These are phyloP conservation scores for Deilephila porcellus DNA, from an alignment of 2,888 invertebrate genomes.

Conservation along the genomic window DNA sequence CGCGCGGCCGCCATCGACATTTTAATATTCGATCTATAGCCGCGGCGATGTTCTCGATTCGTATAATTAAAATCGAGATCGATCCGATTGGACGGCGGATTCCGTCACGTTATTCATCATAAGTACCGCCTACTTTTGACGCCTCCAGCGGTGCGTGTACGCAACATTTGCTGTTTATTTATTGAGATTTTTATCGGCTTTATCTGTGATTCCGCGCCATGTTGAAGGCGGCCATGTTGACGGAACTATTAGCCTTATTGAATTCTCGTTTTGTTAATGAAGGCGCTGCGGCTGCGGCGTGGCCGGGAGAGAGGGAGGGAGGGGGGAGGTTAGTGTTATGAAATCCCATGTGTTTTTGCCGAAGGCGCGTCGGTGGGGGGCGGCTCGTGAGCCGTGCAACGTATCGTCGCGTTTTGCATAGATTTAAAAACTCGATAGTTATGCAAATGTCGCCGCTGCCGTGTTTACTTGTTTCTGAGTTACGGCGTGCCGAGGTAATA, in stretches of 20 bases:
- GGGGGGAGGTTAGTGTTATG: conserved; percentile 64
- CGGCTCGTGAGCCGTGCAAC: conserved; percentile 74
- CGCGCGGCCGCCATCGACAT: conserved; percentile 75
- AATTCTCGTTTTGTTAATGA: conserved; percentile 68
- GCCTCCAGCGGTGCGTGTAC: conserved; percentile 81
- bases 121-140: conserved; percentile 81
- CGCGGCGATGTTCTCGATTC: conserved; percentile 79
- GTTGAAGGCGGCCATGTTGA: conserved; percentile 61
- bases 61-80: conserved; percentile 83
- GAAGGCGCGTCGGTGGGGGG: conserved; percentile 58
- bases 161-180: conserved; percentile 72
- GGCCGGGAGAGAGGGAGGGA: conserved; percentile 47
- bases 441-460: conserved; percentile 78
- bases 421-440: conserved; percentile 84
- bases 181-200: conserved; percentile 61
- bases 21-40: conserved; percentile 82
- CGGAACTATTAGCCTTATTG: conserved; percentile 39
- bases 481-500: conserved; percentile 78
- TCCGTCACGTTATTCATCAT: conserved; percentile 81
- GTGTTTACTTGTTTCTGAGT: conserved; percentile 83
- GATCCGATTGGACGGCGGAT: conserved; percentile 79
- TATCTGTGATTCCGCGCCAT: conserved; percentile 60
- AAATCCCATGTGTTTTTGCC: conserved; percentile 75
- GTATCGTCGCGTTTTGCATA: conserved; percentile 84
- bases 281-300: conserved; percentile 42